phyloP scores from a whole-genome alignment of 2,888 invertebrate genomes.

The Sepiola atlantica region DNA sequence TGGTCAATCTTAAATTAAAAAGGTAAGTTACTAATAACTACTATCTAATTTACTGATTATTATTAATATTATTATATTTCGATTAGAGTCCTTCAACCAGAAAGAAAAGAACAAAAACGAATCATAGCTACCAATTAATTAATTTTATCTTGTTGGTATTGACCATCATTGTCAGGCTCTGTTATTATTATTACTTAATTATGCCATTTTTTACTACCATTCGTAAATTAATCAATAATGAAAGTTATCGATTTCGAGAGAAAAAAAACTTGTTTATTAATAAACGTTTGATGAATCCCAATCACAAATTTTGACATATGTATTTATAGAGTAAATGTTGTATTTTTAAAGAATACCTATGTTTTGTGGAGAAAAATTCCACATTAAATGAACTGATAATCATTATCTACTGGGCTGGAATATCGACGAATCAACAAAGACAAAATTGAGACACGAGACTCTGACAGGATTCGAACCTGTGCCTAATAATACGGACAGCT shows the following conservation, averaged over 20 bases:
- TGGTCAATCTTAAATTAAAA: background rate
- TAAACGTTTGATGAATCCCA: no score
- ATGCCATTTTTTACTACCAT: background rate
- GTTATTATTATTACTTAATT: background rate
- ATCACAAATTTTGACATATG: no score
- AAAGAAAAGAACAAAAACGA: background rate
- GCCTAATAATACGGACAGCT: no score
- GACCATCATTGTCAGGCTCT: background rate
- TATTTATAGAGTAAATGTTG: no score
- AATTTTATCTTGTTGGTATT: background rate
- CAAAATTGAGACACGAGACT: no score
- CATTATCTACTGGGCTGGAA: no score
- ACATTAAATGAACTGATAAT: no score
- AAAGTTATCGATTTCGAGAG: background rate
- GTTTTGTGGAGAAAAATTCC: no score
- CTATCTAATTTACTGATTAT: background rate
- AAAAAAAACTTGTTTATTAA: no score
- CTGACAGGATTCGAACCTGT: no score
- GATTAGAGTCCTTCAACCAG: background rate
- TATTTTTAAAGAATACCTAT: no score
- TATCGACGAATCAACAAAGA: no score
- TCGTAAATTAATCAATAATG: background rate
- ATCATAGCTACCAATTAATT: background rate
- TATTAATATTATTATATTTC: background rate
- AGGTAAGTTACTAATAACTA: background rate